These are phyloP conservation scores for Theropithecus gelada DNA, from an alignment of 2,113 vertebrate genomes.

Conservation along the genomic window DNA sequence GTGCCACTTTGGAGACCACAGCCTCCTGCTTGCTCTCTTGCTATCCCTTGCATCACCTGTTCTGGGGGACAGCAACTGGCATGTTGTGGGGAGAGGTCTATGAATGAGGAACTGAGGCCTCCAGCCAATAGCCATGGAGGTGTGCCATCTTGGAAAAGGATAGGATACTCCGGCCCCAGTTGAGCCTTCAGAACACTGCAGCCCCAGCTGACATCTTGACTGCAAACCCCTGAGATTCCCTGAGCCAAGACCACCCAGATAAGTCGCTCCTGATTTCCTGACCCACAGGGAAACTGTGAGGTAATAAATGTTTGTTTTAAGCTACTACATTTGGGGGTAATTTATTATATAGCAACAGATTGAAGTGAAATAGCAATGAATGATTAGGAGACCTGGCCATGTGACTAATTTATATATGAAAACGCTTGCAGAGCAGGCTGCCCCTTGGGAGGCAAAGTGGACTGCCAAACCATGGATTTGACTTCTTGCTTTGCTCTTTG, in stretches of 20 bases:
- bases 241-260: not conserved
- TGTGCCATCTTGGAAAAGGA: not conserved
- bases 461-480: not conserved
- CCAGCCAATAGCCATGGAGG: not conserved
- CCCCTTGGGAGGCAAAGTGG: not conserved
- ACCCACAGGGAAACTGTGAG: not conserved
- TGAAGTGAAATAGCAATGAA: not conserved
- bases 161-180: not conserved
- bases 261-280: not conserved
- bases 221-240: not conserved
- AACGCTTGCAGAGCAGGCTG: not conserved
- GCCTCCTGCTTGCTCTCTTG: not conserved
- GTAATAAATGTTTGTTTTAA: not conserved
- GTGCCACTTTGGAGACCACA: not conserved
- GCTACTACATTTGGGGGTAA: not conserved
- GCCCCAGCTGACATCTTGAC: not conserved
- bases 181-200: not conserved
- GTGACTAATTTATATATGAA: not conserved
- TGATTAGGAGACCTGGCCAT: not conserved
- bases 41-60: not conserved
- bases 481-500: not conserved
- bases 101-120: not conserved
- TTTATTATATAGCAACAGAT: not conserved
- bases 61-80: not conserved
- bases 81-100: not conserved